Conservation (phyloP, 2,888 invertebrate genomes). For the Acrobasis consociella region DNA sequence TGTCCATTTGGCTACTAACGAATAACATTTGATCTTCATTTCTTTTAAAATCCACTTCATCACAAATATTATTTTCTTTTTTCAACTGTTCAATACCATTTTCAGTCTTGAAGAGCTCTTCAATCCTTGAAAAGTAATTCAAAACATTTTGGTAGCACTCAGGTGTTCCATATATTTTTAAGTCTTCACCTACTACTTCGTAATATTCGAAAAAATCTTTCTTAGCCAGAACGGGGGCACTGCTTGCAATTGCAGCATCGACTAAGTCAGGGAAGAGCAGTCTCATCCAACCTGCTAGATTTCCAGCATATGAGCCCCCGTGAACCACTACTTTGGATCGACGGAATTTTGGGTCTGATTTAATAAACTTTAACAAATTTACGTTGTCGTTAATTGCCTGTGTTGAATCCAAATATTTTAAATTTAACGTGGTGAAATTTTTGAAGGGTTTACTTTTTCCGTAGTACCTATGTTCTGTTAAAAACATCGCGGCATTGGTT, state of each 20-base stretch:
- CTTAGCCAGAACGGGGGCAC: slow-evolving; percentile 55
- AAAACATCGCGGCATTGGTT: slow-evolving; percentile 24
- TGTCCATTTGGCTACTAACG: not conserved
- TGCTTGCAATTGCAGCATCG: slow-evolving; percentile 69
- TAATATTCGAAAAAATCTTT: slow-evolving; percentile 24
- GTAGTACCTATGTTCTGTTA: slow-evolving; percentile 28
- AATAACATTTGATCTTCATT: slow-evolving; percentile 6
- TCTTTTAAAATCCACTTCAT: slow-evolving; percentile 3
- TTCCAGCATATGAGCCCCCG: slow-evolving; percentile 69
- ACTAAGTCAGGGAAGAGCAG: slow-evolving; percentile 70
- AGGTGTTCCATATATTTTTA: not conserved
- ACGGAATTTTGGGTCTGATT: slow-evolving; percentile 19
- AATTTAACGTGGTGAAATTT: not conserved
- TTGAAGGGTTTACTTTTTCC: slow-evolving; percentile 11
- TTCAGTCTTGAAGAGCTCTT: not conserved
- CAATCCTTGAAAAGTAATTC: not conserved
- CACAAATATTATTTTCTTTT: slow-evolving; percentile 23
- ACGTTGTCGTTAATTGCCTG: slow-evolving; percentile 20
- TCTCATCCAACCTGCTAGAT: slow-evolving; percentile 71
- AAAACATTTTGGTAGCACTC: not conserved
- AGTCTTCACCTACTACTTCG: slow-evolving; percentile 13
- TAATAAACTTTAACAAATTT: slow-evolving; percentile 26
- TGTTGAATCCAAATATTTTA: slow-evolving; percentile 5
- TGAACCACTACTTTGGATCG: slow-evolving; percentile 32
- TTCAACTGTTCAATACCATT: slow-evolving; percentile 19